Percentiles rank a stretch among this genome's conserved stretches.
phyloP scores from a whole-genome alignment of 2,797 vertebrate genomes.

The Notolepis coatsorum region DNA sequence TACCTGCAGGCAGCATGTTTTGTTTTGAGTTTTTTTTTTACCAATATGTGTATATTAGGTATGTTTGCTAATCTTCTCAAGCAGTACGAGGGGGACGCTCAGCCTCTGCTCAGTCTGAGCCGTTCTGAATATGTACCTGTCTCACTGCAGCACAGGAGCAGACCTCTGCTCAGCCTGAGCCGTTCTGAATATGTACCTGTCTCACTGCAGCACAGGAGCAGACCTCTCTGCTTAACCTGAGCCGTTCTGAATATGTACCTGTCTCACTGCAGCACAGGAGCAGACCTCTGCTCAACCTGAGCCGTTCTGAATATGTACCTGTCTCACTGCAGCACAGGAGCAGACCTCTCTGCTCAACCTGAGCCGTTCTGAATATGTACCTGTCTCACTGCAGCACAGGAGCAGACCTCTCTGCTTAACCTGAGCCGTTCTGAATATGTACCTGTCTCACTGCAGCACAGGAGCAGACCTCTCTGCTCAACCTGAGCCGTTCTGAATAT shows the following conservation, averaged over 20 bases:
- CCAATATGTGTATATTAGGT: conserved; percentile 85
- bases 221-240: too few relatives aligned
- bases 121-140: conserved; percentile 58
- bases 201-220: conserved; percentile 61
- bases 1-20: conserved; percentile 83
- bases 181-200: too few relatives aligned
- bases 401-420: conserved; percentile 62
- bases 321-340: conserved; percentile 63
- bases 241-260: too few relatives aligned
- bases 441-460: conserved; percentile 63
- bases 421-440: conserved; percentile 69
- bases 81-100: conserved; percentile 63
- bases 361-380: conserved; percentile 67
- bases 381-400: conserved; percentile 5
- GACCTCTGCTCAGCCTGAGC: too few relatives aligned
- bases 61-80: conserved; percentile 55
- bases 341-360: conserved; percentile 65
- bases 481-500: too few relatives aligned
- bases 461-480: too few relatives aligned
- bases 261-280: conserved; percentile 63
- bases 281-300: too few relatives aligned
- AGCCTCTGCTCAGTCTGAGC: conserved; percentile 75
- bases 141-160: background rate
- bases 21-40: conserved; percentile 58
- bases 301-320: too few relatives aligned